A percentile compares a stretch with the other conserved stretches of the same genome.
Evolutionary conservation across 35 echinoderm and acorn worm species (phyloP).

Genomic region (Holothuria glaberrima): DNA sequence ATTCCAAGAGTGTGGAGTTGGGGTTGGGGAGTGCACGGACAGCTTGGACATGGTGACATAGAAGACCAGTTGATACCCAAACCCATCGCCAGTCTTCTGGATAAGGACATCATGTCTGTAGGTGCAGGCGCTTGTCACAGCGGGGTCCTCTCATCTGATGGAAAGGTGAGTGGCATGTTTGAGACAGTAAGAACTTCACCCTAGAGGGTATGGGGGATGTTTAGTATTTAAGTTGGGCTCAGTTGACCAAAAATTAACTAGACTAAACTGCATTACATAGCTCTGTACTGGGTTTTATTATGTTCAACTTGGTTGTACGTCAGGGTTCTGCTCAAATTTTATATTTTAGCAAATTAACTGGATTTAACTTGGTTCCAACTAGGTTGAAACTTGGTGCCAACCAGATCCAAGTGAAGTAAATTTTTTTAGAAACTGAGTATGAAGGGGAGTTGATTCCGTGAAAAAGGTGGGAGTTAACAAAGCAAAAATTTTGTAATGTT

Average conservation of each 20-base stretch:
- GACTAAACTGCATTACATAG: no score
- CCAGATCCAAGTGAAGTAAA: no score
- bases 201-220: neutral
- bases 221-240: no score
- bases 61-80: constrained; percentile 79
- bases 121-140: constrained; percentile 87
- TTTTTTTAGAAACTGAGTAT: no score
- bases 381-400: no score
- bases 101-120: constrained; percentile 60
- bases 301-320: no score
- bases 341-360: neutral
- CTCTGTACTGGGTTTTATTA: no score
- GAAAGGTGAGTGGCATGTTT: constrained; percentile 53
- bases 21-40: constrained; percentile 98
- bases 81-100: constrained; percentile 50
- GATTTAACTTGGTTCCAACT: neutral
- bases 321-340: no score
- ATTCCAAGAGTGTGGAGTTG: constrained; percentile 86
- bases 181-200: neutral
- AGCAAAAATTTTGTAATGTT: no score
- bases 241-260: no score
- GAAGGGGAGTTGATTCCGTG: no score
- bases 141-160: constrained; percentile 69
- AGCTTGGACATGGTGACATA: constrained; percentile 78
- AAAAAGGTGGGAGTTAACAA: no score